phyloP scores from a whole-genome alignment of 2,797 vertebrate species.

The Coregonus ussuriensis region DNA sequence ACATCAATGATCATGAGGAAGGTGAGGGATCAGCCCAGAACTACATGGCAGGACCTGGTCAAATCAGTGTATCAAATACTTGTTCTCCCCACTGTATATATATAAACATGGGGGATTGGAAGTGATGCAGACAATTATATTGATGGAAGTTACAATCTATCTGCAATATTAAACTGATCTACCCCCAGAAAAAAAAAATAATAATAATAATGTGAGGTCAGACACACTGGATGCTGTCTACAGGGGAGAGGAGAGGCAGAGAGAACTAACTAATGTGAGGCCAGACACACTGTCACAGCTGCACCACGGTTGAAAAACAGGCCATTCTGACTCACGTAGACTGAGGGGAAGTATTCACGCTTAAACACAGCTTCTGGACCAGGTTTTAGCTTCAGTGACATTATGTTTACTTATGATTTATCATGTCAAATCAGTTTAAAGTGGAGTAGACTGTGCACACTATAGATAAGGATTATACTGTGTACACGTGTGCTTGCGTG shows the following conservation, averaged over 20 bases:
- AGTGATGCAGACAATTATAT: too few species aligned
- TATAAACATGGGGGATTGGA: too few species aligned
- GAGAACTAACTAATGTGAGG: too few species aligned
- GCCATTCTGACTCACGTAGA: slow-evolving; percentile 1
- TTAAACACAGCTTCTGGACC: neutral
- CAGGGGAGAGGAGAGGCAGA: too few species aligned
- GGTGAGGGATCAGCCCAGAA: too few species aligned
- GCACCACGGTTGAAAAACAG: slow-evolving; percentile 2
- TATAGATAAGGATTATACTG: neutral
- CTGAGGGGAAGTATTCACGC: neutral
- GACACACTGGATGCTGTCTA: neutral
- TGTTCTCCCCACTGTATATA: too few species aligned
- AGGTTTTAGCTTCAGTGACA: neutral
- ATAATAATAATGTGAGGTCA: neutral
- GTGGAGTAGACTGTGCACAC: neutral
- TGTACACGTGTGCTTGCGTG: neutral
- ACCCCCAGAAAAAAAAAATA: too few species aligned
- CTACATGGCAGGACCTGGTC: too few species aligned
- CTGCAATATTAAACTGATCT: too few species aligned
- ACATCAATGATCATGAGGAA: too few species aligned
- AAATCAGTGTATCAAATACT: too few species aligned
- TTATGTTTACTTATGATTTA: neutral
- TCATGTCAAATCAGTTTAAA: slow-evolving; percentile 2
- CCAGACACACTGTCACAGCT: neutral
- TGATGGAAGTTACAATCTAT: too few species aligned